Base-by-base conservation (phyloP, 2,113 vertebrate genomes). In the Mormyrus lacerda region DNA sequence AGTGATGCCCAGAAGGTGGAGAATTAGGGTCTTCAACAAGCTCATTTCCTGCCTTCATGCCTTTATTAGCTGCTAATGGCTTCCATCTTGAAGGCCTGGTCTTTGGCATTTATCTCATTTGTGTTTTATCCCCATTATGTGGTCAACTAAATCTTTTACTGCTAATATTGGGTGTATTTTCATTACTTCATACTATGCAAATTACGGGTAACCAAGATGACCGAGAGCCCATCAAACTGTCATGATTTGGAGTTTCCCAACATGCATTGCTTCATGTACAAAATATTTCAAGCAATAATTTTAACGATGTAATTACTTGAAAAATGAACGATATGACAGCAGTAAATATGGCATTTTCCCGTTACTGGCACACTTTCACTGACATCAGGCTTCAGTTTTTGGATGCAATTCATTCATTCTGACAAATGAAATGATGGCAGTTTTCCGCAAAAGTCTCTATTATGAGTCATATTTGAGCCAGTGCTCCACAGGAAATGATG, bases 1-100 rank as follows among this genome's bases (percentile, higher is more conserved):
- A 89, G 87, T 89, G 89, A 90, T 93, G 92, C 92, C 92, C 90
- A 88, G 88, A 92, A 91, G 93, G 90, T 21, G 83, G 90, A 88
- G 86, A 91, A 89, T 92, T 90, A 88, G 89, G 90, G 92, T 92
- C 85, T 92, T 91, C 89, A 92, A 90, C 92, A 90, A 91, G 91
- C 91, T 93, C 93, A 94, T 94, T 93, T 90, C 51, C 89, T 90
- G 89, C 93, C 93, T 94, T 95, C 89, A 93, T 92, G 94, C 89
- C 92, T 95, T 94, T 94, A 95, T 95, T 94, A 94, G 93, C 93
- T 93, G 94, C 91, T 95, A 94, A 95, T 93, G 91, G 89, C 65
- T 94, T 94, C 92, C 91, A 92, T 89, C 85, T 93, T 92, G 85
- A 55, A 88, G 92, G 91, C 92, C 90, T 90, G 89, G 79, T 27